A percentile compares a stretch with the other conserved stretches of the same genome.
Evolutionary conservation across 2,888 invertebrate genomes (phyloP).

Genomic region (Drosophila vallismaia): DNA sequence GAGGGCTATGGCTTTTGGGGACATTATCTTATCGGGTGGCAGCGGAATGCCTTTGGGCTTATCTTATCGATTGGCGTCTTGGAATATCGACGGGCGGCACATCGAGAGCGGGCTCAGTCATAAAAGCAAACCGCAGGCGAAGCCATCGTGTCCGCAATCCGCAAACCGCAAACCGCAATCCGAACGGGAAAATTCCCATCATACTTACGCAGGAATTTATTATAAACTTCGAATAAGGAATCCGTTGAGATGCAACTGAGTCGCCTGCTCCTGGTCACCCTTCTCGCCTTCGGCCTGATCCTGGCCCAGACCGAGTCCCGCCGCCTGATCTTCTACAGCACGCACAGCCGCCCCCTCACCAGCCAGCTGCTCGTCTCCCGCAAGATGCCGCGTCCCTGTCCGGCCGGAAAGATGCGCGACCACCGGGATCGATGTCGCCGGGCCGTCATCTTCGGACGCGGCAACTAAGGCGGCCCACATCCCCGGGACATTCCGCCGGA

Average conservation of each 20-base stretch:
- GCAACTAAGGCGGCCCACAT: conserved; percentile 43
- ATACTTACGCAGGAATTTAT: neutral
- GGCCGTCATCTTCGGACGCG: conserved; percentile 70
- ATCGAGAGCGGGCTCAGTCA: conserved; percentile 49
- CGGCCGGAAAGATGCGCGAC: conserved; percentile 76
- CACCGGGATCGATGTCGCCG: conserved; percentile 80
- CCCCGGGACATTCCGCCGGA: neutral
- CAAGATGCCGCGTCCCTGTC: conserved; percentile 64
- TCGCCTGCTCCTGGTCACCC: conserved; percentile 39
- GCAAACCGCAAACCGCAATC: neutral
- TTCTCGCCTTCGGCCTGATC: conserved; percentile 55
- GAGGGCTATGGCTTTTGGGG: conserved; percentile 10
- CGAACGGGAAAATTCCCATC: neutral
- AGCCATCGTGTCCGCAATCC: conserved; percentile 7
- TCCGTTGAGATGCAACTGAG: conserved; percentile 51
- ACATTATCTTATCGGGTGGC: conserved; percentile 40
- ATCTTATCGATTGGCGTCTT: conserved; percentile 49
- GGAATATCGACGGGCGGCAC: conserved; percentile 53
- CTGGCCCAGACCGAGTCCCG: conserved; percentile 52
- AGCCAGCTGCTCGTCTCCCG: conserved; percentile 74
- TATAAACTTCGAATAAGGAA: neutral
- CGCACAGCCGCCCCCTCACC: conserved; percentile 54
- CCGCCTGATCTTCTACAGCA: conserved; percentile 75
- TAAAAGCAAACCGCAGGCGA: conserved; percentile 45
- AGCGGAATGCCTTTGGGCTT: conserved; percentile 44